Evolutionary conservation across 2,797 vertebrate genomes (phyloP).

Genomic region (Selene dorsalis): DNA sequence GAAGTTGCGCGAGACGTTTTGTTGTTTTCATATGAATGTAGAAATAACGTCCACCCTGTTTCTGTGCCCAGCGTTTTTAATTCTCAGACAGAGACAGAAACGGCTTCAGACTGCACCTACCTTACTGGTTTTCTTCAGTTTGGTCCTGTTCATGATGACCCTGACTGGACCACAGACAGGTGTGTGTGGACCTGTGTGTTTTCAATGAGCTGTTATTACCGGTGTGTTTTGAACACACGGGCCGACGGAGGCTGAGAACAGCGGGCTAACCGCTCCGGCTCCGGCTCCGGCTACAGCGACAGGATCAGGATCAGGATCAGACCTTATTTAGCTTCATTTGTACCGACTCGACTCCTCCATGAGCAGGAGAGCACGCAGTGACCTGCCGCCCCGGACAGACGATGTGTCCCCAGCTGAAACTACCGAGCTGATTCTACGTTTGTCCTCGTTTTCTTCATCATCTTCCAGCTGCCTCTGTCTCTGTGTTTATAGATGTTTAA

Average conservation of each 20-base stretch:
- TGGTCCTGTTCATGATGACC: slow-evolving; percentile 67
- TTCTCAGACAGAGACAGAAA: not conserved
- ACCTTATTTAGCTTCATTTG: not conserved
- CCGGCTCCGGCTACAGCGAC: not conserved
- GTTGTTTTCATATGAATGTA: not conserved
- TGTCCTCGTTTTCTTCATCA: accelerated
- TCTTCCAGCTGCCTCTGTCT: accelerated
- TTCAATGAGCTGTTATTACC: not conserved
- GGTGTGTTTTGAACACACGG: not conserved
- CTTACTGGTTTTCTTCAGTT: slow-evolving; percentile 59
- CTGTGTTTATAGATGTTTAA: not conserved
- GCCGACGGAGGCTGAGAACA: too few species aligned
- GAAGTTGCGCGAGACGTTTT: not conserved
- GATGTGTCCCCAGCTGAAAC: not conserved
- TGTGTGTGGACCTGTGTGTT: not conserved
- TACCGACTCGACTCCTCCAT: slow-evolving; percentile 4
- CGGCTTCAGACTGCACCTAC: slow-evolving; percentile 42
- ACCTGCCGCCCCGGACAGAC: accelerated
- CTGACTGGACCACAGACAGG: not conserved
- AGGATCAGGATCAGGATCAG: not conserved
- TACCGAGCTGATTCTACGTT: accelerated
- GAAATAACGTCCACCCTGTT: not conserved
- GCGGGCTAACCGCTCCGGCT: not conserved
- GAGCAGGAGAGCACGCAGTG: accelerated
- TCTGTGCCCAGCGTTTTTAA: not conserved